Evolutionary conservation across 2,888 invertebrate genomes (phyloP), one percentile per base, ranked within the genome.

Genomic region (Cistogaster globosa): DNA sequence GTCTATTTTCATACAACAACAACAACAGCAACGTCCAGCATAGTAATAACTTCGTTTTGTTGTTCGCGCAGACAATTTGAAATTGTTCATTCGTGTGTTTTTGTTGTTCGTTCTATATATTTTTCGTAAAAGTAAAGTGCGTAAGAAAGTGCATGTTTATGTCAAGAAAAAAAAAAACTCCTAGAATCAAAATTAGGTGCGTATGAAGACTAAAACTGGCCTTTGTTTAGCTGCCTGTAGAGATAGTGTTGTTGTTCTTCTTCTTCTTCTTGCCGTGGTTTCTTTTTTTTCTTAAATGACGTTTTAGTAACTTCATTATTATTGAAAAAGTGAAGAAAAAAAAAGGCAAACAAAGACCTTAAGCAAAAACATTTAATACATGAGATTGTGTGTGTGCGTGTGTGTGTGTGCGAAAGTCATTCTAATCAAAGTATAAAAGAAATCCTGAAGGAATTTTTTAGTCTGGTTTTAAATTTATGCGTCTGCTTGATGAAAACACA

Each of bases 401-500:
- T 51, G 3, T 48, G 32, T 9, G 45, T 36, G 42, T 63, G 26
- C 14, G 51, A 58, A 12, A 20, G n/a, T 48, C 11, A 45, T 14
- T 45, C 55, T 72, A 45, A 60, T 69, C 14, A 22, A 58, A 45
- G 57, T 58, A 48, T 77, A 58, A 42, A 12, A 16, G 32, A 63
- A 84, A 80, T 84, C 84, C 84, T 81, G 16, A 36, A 81, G 80
- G 81, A 81, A 68, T 53, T 67, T 26, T 55, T 48, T 51, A 60
- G 77, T 58, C 74, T 82, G 74, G 58, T 45, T 74, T 65, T 71
- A 82, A 81, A 74, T 85, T 82, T 65, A 85, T 85, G 85, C 60
- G 85, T 85, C 81, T 82, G 78, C 60, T 58, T 20, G 9, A 69
- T 4, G n/a, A 65, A 14, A 68, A 63, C 22, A 42, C 18, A 42